Evolutionary conservation across 2,797 vertebrate genomes (phyloP).

Genomic region (Podargus strigoides): DNA sequence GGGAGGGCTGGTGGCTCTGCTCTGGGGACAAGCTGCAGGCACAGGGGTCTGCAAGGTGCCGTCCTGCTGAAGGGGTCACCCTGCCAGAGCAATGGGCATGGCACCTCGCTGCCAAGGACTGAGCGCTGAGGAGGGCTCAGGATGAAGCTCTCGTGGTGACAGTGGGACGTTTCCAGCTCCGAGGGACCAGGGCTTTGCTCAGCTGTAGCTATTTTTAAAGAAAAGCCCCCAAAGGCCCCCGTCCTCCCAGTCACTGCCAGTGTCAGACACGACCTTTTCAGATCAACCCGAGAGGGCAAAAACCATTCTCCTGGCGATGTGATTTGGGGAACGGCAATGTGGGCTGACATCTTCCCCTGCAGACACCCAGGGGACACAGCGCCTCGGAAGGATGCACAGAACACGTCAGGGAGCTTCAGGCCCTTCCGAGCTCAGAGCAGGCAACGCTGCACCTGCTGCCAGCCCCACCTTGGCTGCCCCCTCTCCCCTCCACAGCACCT

Average conservation of each 20-base stretch:
- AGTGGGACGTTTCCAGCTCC: no score
- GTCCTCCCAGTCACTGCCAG: neutral
- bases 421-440: rapidly evolving
- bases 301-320: rapidly evolving
- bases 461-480: neutral
- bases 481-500: neutral
- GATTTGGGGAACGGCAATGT: neutral
- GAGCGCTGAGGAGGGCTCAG: no score
- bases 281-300: neutral
- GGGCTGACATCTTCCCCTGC: neutral
- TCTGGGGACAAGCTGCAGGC: no score
- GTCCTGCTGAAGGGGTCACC: no score
- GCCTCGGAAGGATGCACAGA: neutral
- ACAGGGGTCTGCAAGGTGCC: no score
- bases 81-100: no score
- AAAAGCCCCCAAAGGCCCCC: no score
- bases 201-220: no score
- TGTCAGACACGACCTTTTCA: neutral
- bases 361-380: neutral
- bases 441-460: rapidly evolving
- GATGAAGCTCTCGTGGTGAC: no score
- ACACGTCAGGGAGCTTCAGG: rapidly evolving
- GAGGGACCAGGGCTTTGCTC: no score
- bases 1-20: no score
- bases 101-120: no score